Conservation (phyloP, 1,140 invertebrate genomes). For the Hyposmocoma kahamanoa region DNA sequence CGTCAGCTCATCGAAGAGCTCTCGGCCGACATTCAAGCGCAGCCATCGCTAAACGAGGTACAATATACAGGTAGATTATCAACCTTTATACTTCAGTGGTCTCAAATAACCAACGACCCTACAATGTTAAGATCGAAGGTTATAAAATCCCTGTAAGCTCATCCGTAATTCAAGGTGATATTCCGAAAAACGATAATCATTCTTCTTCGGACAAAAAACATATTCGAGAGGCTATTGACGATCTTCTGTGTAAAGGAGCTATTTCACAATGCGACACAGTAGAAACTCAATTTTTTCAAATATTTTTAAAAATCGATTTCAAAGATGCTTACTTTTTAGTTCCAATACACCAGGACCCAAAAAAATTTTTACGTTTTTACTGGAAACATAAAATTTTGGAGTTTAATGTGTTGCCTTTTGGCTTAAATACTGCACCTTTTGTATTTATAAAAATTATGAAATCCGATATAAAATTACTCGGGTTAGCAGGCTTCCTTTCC, state of each 20-base stretch:
- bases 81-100: background rate
- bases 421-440: slow-evolving; percentile 3
- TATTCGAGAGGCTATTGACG: background rate
- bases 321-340: too few species aligned
- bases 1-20: slow-evolving; percentile 2
- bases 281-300: slow-evolving; percentile 15
- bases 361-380: too few species aligned
- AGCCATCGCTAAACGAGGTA: background rate
- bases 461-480: slow-evolving; percentile 2
- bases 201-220: background rate
- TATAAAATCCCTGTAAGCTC: slow-evolving; percentile 1
- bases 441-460: slow-evolving; percentile 11
- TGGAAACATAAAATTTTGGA: too few species aligned
- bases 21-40: background rate
- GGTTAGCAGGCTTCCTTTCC: slow-evolving; percentile 4
- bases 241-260: slow-evolving; percentile 9
- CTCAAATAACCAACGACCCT: background rate
- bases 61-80: background rate
- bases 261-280: slow-evolving; percentile 4
- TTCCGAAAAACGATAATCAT: background rate
- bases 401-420: slow-evolving; percentile 2
- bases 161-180: background rate
- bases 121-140: slow-evolving; percentile 1
- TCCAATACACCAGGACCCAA: too few species aligned
- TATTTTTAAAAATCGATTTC: too few species aligned